Percentiles rank a stretch among this genome's conserved stretches.
Evolutionary conservation across 1,140 invertebrate species (phyloP).

Genomic region (Bombus terrestris): DNA sequence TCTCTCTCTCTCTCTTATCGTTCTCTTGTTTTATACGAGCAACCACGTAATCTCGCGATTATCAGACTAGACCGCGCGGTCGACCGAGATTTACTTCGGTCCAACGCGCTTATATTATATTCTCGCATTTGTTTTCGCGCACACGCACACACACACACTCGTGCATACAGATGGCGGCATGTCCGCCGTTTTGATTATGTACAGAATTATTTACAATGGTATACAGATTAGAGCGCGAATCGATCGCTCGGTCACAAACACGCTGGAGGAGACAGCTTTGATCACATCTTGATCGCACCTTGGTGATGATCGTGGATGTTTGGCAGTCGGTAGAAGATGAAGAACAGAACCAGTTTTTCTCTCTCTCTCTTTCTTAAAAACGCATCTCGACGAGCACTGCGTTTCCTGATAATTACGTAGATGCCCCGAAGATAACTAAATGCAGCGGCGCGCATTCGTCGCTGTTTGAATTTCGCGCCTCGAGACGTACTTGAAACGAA

Average conservation of each 20-base stretch:
- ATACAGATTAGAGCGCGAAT: conserved; percentile 28
- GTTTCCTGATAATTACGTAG: not conserved
- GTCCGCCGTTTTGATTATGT: conserved; percentile 20
- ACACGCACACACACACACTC: not conserved
- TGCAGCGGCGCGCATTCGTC: not conserved
- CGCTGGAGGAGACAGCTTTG: not conserved
- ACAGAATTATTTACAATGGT: conserved; percentile 52
- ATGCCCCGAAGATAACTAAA: conserved; percentile 12
- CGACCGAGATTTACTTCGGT: conserved; percentile 5
- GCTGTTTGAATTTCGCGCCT: no score
- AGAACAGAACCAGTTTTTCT: not conserved
- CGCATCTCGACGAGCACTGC: not conserved
- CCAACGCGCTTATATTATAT: not conserved
- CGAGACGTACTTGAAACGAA: not conserved
- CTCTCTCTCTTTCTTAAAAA: not conserved
- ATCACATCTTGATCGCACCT: not conserved
- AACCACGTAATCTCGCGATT: conserved; percentile 17
- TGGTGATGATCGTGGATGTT: not conserved
- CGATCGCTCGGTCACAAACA: not conserved
- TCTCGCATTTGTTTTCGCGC: not conserved
- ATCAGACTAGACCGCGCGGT: conserved; percentile 38
- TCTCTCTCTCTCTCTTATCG: not conserved
- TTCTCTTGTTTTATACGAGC: not conserved
- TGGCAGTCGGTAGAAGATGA: not conserved
- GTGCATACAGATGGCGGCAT: not conserved